Conservation (phyloP, 2,113 vertebrate genomes). For the Psephotus haematonotus region DNA sequence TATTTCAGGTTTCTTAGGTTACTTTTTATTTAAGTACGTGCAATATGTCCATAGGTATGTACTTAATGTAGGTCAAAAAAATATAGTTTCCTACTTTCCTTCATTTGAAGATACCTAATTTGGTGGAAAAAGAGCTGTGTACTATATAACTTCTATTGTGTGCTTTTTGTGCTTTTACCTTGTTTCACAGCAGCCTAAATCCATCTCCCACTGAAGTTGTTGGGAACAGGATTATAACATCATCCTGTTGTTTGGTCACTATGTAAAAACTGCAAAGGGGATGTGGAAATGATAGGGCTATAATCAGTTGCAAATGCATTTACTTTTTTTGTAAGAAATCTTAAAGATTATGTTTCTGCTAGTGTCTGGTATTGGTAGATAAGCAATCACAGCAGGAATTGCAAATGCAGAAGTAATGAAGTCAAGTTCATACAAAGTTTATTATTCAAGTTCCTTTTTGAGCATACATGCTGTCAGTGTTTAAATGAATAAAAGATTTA, state of each 20-base stretch:
- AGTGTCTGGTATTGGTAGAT: not conserved
- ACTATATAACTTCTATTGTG: not conserved
- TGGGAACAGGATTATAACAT: not conserved
- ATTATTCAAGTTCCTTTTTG: constrained; percentile 25
- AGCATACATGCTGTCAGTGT: not conserved
- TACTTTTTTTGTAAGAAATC: constrained; percentile 22
- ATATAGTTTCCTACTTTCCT: not conserved
- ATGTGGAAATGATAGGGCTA: not conserved
- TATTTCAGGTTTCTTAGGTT: not conserved
- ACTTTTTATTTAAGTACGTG: not conserved
- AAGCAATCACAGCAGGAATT: not conserved
- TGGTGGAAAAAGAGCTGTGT: not conserved
- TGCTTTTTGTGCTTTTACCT: not conserved
- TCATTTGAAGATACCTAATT: not conserved
- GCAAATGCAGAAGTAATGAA: constrained; percentile 25
- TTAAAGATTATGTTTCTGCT: not conserved
- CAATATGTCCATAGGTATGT: not conserved
- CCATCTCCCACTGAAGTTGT: not conserved
- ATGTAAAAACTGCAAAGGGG: not conserved
- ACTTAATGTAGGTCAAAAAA: not conserved
- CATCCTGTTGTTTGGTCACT: not conserved
- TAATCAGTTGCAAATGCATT: constrained; percentile 16
- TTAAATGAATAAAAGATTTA: constrained; percentile 19
- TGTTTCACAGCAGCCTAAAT: not conserved
- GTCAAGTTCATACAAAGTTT: constrained; percentile 28